Base-by-base conservation (phyloP, 2,797 vertebrate species). In the Todus mexicanus region DNA sequence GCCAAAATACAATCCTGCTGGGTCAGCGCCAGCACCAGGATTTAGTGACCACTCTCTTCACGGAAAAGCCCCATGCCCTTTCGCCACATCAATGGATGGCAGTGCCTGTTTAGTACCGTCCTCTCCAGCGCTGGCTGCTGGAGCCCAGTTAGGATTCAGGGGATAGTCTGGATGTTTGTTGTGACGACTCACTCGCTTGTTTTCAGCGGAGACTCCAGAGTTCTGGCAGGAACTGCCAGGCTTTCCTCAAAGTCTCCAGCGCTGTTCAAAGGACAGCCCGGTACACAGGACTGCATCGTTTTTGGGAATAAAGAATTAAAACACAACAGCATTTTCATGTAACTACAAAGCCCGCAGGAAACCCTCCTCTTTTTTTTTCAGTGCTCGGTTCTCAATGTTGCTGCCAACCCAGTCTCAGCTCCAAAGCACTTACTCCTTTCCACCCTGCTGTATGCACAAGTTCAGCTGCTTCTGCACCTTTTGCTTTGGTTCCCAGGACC, bases 381-480 rank as follows among this genome's bases (percentile, higher is more conserved):
- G 29, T 11, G 7, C 51, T 63, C 3, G 1, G 60, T 70, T 79
- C 59, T 57, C 56, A 40, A 4, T 27, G 37, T 51, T 35, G 26
- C 14, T 86, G 38, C 33, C 9, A 33, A 3, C 11, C 42, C 17
- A 0, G 7, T n/a, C 33, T 48, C 59, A 48, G 43, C 22, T 76
- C 23, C 50, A 19, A 15, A 19, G 23, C 1, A 5, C 37, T 26
- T 20, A 7, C 59, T 63, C 0, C 1, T 3, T 45, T 40, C 10
- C 63, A 12, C 15, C 5, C 1, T 6, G 26, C 59, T 1, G 1
- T 10, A 31, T 1, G 0, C 0, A 1, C 17, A 26, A 29, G 31
- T 26, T 75, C 42, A 89, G 12, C 14, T 27, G 37, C 42, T 48
- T 43, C 65, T 45, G 22, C n/a, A 68, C 43, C 48, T 42, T 74